Evolutionary conservation across 2,113 vertebrate genomes (phyloP).

Genomic region (Barnardius zonarius): DNA sequence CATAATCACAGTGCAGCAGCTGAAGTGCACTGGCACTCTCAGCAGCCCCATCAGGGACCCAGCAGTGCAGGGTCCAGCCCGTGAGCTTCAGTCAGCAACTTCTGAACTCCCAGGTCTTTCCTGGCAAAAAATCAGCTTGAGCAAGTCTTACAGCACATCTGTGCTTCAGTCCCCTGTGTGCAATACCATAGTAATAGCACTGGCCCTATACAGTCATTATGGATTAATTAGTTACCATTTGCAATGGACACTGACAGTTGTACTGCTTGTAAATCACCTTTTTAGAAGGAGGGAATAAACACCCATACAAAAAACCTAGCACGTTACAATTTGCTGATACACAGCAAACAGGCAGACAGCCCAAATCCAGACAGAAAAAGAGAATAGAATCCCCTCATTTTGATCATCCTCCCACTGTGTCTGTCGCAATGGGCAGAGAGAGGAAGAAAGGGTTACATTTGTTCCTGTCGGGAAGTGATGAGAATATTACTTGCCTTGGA

Average conservation of each 20-base stretch:
- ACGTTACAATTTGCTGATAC: not conserved
- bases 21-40: not conserved
- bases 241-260: not conserved
- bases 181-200: not conserved
- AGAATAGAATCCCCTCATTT: not conserved
- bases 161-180: not conserved
- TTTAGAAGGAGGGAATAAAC: not conserved
- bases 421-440: not conserved
- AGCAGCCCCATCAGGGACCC: not conserved
- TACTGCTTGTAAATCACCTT: not conserved
- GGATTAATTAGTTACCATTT: not conserved
- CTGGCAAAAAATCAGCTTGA: not conserved
- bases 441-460: not conserved
- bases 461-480: rapidly evolving
- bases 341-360: not conserved
- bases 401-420: not conserved
- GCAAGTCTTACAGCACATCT: not conserved
- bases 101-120: not conserved
- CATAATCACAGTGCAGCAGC: not conserved
- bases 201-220: not conserved
- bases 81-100: not conserved
- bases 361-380: not conserved
- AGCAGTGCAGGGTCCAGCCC: not conserved
- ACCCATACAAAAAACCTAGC: not conserved
- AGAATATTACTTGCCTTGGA: not conserved